Evolutionary conservation across 2,797 vertebrate genomes (phyloP).

Genomic region (Macropus fuliginosus): DNA sequence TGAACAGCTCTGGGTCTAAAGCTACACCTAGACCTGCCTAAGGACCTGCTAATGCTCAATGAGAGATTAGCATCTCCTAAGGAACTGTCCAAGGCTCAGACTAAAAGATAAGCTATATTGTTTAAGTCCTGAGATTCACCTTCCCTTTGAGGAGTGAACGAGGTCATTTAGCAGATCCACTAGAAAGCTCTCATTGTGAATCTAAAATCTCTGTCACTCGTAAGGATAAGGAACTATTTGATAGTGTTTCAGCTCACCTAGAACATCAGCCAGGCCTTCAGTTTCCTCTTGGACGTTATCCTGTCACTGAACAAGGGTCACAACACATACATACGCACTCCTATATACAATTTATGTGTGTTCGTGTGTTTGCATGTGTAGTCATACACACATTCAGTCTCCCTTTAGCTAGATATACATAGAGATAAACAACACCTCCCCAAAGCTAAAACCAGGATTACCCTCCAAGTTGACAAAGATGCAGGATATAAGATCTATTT

Average conservation of each 20-base stretch:
- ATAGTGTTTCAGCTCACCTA: not conserved
- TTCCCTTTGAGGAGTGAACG: not conserved
- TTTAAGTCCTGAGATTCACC: not conserved
- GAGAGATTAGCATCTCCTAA: accelerated
- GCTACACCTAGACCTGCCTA: accelerated
- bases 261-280: not conserved
- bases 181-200: accelerated
- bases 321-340: not conserved
- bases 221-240: not conserved
- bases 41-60: not conserved
- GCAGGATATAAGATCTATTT: slow-evolving; percentile 26
- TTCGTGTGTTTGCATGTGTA: not conserved
- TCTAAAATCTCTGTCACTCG: not conserved
- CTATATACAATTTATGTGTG: slow-evolving; percentile 1
- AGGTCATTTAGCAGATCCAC: not conserved
- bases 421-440: slow-evolving; percentile 48
- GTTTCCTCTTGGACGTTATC: not conserved
- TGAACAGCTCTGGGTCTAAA: not conserved
- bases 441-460: not conserved
- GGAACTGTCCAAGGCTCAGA: not conserved
- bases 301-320: not conserved
- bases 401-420: not conserved
- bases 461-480: slow-evolving; percentile 30
- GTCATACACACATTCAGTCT: slow-evolving; percentile 31
- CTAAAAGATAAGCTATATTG: not conserved